phyloP scores from a whole-genome alignment of 1,140 invertebrate species.

The Psix sp. region DNA sequence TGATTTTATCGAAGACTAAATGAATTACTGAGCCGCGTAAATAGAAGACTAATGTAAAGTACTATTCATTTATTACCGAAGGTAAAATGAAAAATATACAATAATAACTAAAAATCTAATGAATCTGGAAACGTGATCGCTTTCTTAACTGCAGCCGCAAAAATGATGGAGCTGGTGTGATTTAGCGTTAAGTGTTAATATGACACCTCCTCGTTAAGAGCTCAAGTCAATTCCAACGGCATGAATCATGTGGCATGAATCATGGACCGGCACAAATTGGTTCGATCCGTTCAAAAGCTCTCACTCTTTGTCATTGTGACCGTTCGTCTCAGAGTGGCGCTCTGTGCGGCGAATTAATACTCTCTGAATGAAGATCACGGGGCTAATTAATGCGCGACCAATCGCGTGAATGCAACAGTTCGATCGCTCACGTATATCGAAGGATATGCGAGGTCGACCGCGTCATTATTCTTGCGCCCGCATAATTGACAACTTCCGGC shows the following conservation, averaged over 20 bases:
- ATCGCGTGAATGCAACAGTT: slow-evolving; percentile 36
- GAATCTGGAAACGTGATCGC: too few relatives aligned
- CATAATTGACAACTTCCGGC: slow-evolving; percentile 48
- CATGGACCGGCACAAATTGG: slow-evolving; percentile 33
- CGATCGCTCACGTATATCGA: slow-evolving; percentile 12
- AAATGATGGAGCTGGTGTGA: slow-evolving; percentile 16
- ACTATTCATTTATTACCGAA: too few relatives aligned
- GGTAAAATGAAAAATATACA: too few relatives aligned
- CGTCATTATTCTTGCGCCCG: slow-evolving; percentile 45
- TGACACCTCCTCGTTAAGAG: neutral
- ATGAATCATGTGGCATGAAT: slow-evolving; percentile 36
- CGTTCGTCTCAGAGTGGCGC: slow-evolving; percentile 10
- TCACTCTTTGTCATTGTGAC: slow-evolving; percentile 26
- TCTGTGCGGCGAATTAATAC: slow-evolving; percentile 11
- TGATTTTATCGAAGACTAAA: too few relatives aligned
- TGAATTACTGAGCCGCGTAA: too few relatives aligned
- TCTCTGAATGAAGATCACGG: slow-evolving; percentile 1
- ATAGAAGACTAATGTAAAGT: too few relatives aligned
- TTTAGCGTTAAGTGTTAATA: slow-evolving; percentile 30
- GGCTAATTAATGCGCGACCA: slow-evolving; percentile 36
- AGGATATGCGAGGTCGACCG: slow-evolving; percentile 36
- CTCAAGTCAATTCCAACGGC: slow-evolving; percentile 13
- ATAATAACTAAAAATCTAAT: too few relatives aligned
- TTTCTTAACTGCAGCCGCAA: neutral
- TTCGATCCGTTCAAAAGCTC: slow-evolving; percentile 17